Evolutionary conservation across 2,888 invertebrate species (phyloP), one percentile per base, ranked within the genome.

Genomic region (Arrhopalites spinosus): DNA sequence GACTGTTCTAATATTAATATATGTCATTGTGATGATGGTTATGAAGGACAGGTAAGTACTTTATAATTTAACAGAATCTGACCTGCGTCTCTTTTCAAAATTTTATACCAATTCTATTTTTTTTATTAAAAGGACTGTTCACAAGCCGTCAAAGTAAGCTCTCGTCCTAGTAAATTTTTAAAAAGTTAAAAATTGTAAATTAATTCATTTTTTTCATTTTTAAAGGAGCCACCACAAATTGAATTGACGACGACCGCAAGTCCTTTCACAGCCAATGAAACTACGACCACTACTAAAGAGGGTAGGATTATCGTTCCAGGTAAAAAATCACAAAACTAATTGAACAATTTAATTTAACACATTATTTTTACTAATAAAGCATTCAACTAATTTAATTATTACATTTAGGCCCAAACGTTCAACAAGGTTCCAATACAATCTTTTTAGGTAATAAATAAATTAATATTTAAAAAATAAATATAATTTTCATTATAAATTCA

Each of bases 1-100:
- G 98, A 79, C 70, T 98, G 98, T 86, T 95, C 97, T 17, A 97
- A 96, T 86, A 88, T 90, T 81, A 95, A 96, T 88, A 92, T 92
- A 84, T 98, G 98, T 86, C 93, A 92, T 85, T 98, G 98, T 88
- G 89, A 92, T 84, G 88, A 89, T 80, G 96, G 96, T 80, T 96
- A 93, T 93, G 90, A 90, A 64, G 95, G 95, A 63, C 89, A 91
- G 36, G 95, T 87, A n/a, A n/a, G n/a, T n/a, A n/a, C n/a, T n/a
- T n/a, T n/a, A n/a, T n/a, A n/a, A n/a, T n/a, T n/a, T n/a, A n/a
- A n/a, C n/a, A n/a, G n/a, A n/a, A n/a, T n/a, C n/a, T n/a, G n/a
- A n/a, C n/a, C n/a, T n/a, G n/a, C n/a, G n/a, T n/a, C n/a, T n/a
- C n/a, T n/a, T n/a, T n/a, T n/a, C n/a, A n/a, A n/a, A n/a, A n/a